A percentile compares a stretch with the other conserved stretches of the same genome.
Evolutionary conservation across 2,888 invertebrate species (phyloP).

Genomic region (Morpho helenor): DNA sequence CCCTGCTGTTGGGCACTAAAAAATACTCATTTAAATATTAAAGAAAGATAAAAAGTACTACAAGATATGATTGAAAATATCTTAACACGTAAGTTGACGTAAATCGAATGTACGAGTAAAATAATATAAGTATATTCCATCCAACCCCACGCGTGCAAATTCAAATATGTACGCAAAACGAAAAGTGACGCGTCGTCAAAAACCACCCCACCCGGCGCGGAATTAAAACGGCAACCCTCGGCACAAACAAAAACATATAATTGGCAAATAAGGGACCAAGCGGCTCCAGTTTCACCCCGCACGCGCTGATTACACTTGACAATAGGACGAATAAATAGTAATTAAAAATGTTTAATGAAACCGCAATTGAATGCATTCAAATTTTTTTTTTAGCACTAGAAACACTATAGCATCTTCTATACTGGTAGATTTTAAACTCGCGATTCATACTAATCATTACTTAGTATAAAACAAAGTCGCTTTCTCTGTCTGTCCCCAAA

Average conservation of each 20-base stretch:
- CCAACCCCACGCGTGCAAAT: conserved; percentile 10
- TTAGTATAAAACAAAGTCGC: too few species aligned
- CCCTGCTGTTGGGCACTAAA: too few species aligned
- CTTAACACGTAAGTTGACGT: not conserved
- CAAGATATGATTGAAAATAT: not conserved
- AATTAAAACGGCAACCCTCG: conserved; percentile 39
- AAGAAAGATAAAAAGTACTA: not conserved
- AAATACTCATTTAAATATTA: too few species aligned
- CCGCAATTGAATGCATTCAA: too few species aligned
- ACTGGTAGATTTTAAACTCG: too few species aligned
- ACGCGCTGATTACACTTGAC: conserved; percentile 32
- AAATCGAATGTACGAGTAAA: too few species aligned
- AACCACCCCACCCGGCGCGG: conserved; percentile 25
- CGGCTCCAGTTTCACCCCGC: conserved; percentile 36
- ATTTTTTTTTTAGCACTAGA: too few species aligned
- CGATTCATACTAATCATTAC: too few species aligned
- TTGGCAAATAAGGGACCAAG: conserved; percentile 54
- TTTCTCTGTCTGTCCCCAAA: too few species aligned
- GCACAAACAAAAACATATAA: conserved; percentile 48
- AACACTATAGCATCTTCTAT: too few species aligned
- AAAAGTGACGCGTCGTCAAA: conserved; percentile 26
- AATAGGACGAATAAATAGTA: conserved; percentile 17
- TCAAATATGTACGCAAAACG: conserved; percentile 16
- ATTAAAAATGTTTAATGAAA: conserved; percentile 5
- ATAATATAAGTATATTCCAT: not conserved